Base-by-base conservation (phyloP, 2,113 vertebrate genomes). In the Austrofundulus limnaeus region DNA sequence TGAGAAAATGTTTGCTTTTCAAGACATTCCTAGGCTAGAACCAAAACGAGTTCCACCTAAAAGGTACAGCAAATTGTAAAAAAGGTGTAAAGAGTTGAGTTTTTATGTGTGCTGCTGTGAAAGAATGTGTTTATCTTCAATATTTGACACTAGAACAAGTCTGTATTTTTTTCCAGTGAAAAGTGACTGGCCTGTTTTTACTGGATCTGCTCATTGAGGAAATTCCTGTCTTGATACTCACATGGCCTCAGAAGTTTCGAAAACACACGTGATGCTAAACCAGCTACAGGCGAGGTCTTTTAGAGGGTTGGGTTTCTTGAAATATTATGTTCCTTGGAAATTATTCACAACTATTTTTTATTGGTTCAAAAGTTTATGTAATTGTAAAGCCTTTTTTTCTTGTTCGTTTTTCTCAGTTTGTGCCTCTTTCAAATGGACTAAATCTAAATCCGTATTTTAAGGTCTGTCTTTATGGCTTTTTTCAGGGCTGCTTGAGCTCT, bases 201-300 rank as follows among this genome's bases (percentile, higher is more conserved):
- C 60, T 87, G 77, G 82, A 81, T 43, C 48, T 23, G 24, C 50
- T 60, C 31, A 5, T 31, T 20, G 41, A 77, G 84, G 78, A 86
- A 85, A 85, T 88, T 80, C 78, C 80, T 77, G 60, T 75, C 72
- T 50, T 39, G 31, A 25, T 17, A 50, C 51, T 63, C 38, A 17
- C 61, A 72, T 39, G 46, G 25, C 37, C 64, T 10, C 1, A 19
- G 19, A 45, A 16, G 58, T 49, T 34, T 39, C 43, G 23, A 53
- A 16, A 56, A 61, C 48, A 56, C 66, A 50, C 46, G 47, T 23
- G 45, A 21, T 0, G 13, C 38, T 47, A 0, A 52, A 63, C n/a
- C 41, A 45, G 19, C 8, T n/a, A 43, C 42, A 43, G 42, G 42
- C 42, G 17, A 43, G 42, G 5, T 3, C 1, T 7, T 28, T 28